Base-by-base conservation (phyloP, 1,140 invertebrate genomes). In the Platorchestia sp. region DNA sequence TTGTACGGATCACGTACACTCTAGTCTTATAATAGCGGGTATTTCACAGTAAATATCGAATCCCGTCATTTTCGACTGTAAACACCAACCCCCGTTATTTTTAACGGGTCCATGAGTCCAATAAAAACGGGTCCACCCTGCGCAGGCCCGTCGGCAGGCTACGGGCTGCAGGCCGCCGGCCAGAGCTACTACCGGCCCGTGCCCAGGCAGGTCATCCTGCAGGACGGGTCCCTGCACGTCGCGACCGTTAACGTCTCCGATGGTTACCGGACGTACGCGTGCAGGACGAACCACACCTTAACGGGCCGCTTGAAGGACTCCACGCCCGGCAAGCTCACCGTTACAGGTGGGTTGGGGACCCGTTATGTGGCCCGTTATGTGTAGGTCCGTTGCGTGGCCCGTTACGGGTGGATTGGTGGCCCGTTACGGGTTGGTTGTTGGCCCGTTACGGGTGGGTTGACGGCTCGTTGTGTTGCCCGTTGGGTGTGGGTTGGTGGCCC, bases 231-330 rank as follows among this genome's bases (percentile, higher is more conserved):
- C 97, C 97, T 99, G 95, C 99, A 99, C 97, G 99, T 99, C 97
- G 98, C 98, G 97, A 98, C 99, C 97, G 99, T 99, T 95, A 98
- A 98, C 97, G 98, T 98, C 95, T 98, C 99, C 97, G 99, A 99
- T 97, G 99, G 99, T 95, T 99, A 99, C 97, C 99, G 99, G 89
- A 97, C 97, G 95, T 98, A 97, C 96, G 95, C 99, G 97, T 99
- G 99, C 97, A 98, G 99, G 96, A 99, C 99, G 90, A 99, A 99
- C 97, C 99, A 99, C 97, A 98, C 99, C 96, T 98, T 99, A 43
- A 99, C 99, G 96, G 98, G 99, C 96, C 99, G 99, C 97, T 99
- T 99, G 96, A 98, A 99, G 97, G 99, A 99, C 97, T 98, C 99
- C 86, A 99, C 99, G 45, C 99, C 99, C 97, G 99, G 99, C 97